Conservation (phyloP, 2,113 vertebrate genomes). For the Malurus melanocephalus region DNA sequence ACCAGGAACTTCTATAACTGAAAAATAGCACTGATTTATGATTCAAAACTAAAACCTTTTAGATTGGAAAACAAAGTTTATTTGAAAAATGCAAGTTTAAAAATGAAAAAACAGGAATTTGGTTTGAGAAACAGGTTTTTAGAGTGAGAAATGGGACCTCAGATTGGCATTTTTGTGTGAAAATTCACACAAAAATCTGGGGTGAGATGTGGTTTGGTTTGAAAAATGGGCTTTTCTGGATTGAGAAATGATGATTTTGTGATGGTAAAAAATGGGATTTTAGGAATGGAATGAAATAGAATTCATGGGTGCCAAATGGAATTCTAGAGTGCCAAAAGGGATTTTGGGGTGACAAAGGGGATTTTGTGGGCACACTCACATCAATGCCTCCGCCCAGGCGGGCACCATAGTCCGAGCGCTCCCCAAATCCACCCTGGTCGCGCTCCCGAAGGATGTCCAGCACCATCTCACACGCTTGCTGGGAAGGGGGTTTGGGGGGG, state of each 20-base stretch:
- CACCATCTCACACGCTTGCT: slow-evolving; percentile 24
- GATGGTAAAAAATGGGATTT: background rate
- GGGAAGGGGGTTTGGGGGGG: background rate
- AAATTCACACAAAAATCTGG: background rate
- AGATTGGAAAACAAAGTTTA: fast-evolving
- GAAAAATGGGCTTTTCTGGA: fast-evolving
- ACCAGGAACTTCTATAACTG: background rate
- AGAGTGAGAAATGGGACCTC: fast-evolving
- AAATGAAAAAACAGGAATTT: fast-evolving
- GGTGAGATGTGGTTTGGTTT: background rate
- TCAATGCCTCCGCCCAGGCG: background rate
- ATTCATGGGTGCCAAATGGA: no score
- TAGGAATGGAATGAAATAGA: no score
- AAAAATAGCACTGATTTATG: fast-evolving
- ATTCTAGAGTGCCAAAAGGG: background rate
- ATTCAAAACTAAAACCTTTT: fast-evolving
- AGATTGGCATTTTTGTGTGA: fast-evolving
- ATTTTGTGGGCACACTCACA: background rate
- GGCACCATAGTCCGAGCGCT: background rate
- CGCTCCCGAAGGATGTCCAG: background rate
- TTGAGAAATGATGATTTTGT: background rate
- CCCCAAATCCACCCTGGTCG: background rate
- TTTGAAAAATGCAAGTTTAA: fast-evolving
- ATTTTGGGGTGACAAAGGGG: background rate
- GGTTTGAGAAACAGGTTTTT: fast-evolving